These are phyloP conservation scores for Falco peregrinus DNA, from an alignment of 2,797 vertebrate species.

Conservation along the genomic window DNA sequence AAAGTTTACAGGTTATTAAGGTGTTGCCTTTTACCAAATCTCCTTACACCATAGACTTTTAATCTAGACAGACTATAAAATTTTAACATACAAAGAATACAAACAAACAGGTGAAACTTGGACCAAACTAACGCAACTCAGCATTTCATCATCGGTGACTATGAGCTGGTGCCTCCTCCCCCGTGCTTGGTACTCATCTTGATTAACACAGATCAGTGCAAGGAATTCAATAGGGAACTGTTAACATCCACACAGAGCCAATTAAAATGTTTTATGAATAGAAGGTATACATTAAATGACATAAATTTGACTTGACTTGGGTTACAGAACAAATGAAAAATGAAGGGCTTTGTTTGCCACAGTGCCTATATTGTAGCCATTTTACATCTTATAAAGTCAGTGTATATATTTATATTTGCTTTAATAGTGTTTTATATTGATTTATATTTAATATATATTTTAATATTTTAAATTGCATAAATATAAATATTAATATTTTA, in stretches of 20 bases:
- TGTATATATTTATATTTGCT: not conserved
- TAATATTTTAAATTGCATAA: no score
- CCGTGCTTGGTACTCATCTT: not conserved
- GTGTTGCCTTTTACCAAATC: not conserved
- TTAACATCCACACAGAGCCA: not conserved
- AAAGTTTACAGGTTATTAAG: not conserved
- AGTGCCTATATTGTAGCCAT: not conserved
- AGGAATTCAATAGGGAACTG: not conserved
- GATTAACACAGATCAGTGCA: not conserved
- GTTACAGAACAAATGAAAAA: not conserved
- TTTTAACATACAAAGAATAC: not conserved
- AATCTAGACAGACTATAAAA: not conserved
- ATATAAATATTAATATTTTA: not conserved
- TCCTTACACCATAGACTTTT: not conserved
- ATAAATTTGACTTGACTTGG: not conserved
- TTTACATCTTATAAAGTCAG: not conserved
- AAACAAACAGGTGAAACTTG: not conserved
- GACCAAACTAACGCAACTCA: not conserved
- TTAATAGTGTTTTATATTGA: not conserved
- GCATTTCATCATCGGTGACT: not conserved
- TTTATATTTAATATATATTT: no score
- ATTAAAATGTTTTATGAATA: not conserved
- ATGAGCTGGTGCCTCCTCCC: not conserved
- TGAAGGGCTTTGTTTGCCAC: not conserved
- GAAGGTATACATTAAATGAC: not conserved